Evolutionary conservation across 2,113 vertebrate genomes (phyloP), one percentile per base, ranked within the genome.

Genomic region (Cyprinodon tularosa): DNA sequence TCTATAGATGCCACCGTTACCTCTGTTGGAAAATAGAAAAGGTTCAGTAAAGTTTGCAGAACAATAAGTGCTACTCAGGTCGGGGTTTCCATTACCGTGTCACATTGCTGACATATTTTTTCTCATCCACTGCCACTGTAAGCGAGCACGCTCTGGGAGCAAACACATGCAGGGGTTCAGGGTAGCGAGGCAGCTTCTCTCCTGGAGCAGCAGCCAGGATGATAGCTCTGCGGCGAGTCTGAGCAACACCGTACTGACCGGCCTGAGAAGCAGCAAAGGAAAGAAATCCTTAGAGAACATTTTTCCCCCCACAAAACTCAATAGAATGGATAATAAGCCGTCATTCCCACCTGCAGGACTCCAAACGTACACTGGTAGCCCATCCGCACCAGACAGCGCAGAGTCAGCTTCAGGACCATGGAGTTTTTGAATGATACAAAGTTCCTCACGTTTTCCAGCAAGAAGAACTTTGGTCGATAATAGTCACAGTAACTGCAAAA

Each of bases 301-400:
- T 11, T 63, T 63, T 36, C 13, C 17, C 37, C 67, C n/a, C 12
- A 20, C 20, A 39, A 14, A 40, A 15, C 4, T 1, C 39, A 45
- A 48, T 2, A 38, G 9, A 37, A 61, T 22, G 12, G 7, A 20
- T 12, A 20, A 10, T 57, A 15, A 20, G 50, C 12, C 11, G 11
- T 47, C 8, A 59, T 38, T 71, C 94, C 62, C 67, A 97, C 98
- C 96, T 99, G 98, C 36, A 99, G 92, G 29, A 99, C 97, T 0
- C 97, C 97, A 0, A 98, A 98, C 1, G 97, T 99, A 81, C 97
- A 99, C 93, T 99, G 98, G 86, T 98, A 99, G 4, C 98, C 98
- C 98, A 99, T 99, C 65, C 96, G 95, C 71, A 99, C 97, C 0
- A 99, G 95, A 87, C 97, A 99, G 76, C 98, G 96, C 22, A 99